These are phyloP conservation scores for Drosophila neocordata DNA, from an alignment of 1,140 invertebrate genomes.

Conservation along the genomic window DNA sequence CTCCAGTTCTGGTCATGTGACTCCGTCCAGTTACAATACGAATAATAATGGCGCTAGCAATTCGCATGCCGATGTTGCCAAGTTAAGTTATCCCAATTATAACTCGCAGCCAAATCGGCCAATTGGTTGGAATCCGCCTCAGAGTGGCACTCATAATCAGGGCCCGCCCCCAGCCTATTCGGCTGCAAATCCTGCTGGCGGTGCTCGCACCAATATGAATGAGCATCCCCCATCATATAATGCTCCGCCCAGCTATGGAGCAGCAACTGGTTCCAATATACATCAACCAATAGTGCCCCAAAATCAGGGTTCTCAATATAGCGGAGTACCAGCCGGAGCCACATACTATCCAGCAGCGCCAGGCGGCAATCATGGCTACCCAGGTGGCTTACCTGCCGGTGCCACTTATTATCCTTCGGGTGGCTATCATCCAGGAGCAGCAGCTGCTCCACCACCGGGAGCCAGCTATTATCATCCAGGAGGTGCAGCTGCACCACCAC, in stretches of 20 bases:
- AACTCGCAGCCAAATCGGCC: slow-evolving; percentile 78
- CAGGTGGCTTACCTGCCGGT: slow-evolving; percentile 44
- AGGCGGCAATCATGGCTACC: slow-evolving; percentile 41
- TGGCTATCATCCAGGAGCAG: slow-evolving; percentile 56
- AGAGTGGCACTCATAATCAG: slow-evolving; percentile 13
- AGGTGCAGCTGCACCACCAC: slow-evolving; percentile 51
- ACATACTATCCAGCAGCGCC: slow-evolving; percentile 59
- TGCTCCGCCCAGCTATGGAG: slow-evolving; percentile 57
- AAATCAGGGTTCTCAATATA: slow-evolving; percentile 56
- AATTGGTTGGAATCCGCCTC: slow-evolving; percentile 76
- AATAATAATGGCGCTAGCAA: slow-evolving; percentile 54
- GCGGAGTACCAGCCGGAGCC: slow-evolving; percentile 58
- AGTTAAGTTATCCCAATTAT: slow-evolving; percentile 77
- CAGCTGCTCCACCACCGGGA: slow-evolving; percentile 54
- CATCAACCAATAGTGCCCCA: slow-evolving; percentile 61
- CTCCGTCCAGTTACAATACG: slow-evolving; percentile 62
- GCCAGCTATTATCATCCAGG: slow-evolving; percentile 64
- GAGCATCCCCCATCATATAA: slow-evolving; percentile 69
- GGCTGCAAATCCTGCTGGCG: slow-evolving; percentile 62
- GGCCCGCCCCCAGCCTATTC: slow-evolving; percentile 74
- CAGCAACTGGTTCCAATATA: slow-evolving; percentile 45
- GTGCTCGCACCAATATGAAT: slow-evolving; percentile 68
- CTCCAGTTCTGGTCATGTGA: slow-evolving; percentile 76
- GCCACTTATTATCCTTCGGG: slow-evolving; percentile 59
- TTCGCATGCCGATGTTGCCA: slow-evolving; percentile 72